Conservation (phyloP, 2,888 invertebrate genomes). For the Carabus problematicus region DNA sequence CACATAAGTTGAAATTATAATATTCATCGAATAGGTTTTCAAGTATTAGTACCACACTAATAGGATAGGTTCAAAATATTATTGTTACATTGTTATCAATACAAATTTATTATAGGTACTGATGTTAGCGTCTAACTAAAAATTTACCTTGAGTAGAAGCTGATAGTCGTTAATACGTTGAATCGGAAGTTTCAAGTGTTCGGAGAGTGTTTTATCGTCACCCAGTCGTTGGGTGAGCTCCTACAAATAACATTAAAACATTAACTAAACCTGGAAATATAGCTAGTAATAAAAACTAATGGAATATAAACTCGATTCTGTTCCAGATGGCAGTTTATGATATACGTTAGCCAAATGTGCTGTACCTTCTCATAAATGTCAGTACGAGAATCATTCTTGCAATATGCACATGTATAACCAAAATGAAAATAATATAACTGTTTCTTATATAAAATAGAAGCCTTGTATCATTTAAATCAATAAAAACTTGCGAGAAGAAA, state of each 20-base stretch:
- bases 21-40: background rate
- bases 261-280: too few species aligned
- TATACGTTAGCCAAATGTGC: too few species aligned
- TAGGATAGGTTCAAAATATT: conserved; percentile 2
- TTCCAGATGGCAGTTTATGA: too few species aligned
- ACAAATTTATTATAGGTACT: background rate
- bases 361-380: too few species aligned
- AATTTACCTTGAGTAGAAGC: conserved; percentile 85
- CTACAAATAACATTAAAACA: conserved; percentile 61
- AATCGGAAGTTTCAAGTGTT: conserved; percentile 92
- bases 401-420: too few species aligned
- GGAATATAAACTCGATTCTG: too few species aligned
- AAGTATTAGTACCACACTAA: background rate
- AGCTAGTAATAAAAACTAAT: too few species aligned
- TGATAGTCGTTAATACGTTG: conserved; percentile 97
- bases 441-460: too few species aligned
- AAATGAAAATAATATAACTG: too few species aligned
- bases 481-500: too few species aligned
- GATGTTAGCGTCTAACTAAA: conserved; percentile 2
- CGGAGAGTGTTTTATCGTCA: conserved; percentile 88
- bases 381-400: too few species aligned
- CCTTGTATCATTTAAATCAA: too few species aligned
- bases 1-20: conserved; percentile 11
- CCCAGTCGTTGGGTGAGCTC: conserved; percentile 82
- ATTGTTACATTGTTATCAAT: background rate